A percentile compares a stretch with the other conserved stretches of the same genome.
Conservation (phyloP, 2,113 vertebrate species). For the Pica pica region DNA sequence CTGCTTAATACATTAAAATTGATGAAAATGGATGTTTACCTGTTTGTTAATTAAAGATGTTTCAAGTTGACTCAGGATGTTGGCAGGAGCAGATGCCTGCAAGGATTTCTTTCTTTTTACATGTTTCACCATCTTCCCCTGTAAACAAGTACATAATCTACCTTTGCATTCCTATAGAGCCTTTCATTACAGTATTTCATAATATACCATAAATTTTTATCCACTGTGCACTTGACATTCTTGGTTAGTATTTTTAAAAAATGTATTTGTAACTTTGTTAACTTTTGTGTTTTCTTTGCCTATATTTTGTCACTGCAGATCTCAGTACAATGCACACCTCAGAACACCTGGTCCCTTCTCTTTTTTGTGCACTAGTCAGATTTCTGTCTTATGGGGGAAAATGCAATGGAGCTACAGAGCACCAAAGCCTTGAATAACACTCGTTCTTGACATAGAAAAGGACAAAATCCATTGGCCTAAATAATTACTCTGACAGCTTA, state of each 20-base stretch:
- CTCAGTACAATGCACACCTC: not conserved
- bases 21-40: slow-evolving; percentile 6
- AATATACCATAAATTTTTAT: not conserved
- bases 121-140: slow-evolving; percentile 40
- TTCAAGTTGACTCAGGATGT: slow-evolving; percentile 52
- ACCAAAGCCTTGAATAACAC: not conserved
- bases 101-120: slow-evolving; percentile 54
- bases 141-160: not conserved
- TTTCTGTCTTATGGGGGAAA: not conserved
- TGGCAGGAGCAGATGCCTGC: slow-evolving; percentile 42
- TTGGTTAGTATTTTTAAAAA: not conserved
- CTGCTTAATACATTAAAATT: not conserved
- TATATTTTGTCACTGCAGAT: not conserved
- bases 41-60: slow-evolving; percentile 58
- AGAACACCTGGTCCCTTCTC: not conserved
- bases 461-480: not conserved
- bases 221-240: not conserved
- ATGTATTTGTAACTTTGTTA: not conserved
- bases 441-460: not conserved
- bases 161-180: not conserved
- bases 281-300: not conserved
- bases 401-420: not conserved
- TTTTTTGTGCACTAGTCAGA: not conserved
- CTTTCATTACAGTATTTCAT: not conserved
- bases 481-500: not conserved